Conservation (phyloP, 92 coral and sea anemone species). For the Siderastrea radians region DNA sequence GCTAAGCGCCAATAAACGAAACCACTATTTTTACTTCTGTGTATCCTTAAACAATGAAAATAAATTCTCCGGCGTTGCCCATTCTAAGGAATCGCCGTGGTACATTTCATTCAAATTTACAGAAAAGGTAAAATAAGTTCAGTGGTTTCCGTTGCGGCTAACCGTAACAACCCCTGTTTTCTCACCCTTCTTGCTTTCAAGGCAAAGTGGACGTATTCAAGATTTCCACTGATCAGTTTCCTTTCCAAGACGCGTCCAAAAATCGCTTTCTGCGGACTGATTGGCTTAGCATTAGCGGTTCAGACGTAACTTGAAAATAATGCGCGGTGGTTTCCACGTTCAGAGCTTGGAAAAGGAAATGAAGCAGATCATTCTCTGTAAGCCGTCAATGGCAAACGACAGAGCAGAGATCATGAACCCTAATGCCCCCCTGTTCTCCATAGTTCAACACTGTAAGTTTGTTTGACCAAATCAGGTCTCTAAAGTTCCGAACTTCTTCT, state of each 20-base stretch:
- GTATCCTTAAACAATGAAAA: constrained; percentile 23
- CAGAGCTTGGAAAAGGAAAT: constrained; percentile 6
- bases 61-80: constrained; percentile 16
- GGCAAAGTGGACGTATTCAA: constrained; percentile 32
- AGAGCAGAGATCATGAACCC: constrained; percentile 34
- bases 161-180: constrained; percentile 9
- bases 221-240: not conserved
- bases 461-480: constrained; percentile 20
- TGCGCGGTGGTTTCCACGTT: constrained; percentile 14
- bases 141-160: constrained; percentile 16
- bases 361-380: constrained; percentile 25
- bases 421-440: constrained; percentile 11
- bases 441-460: constrained; percentile 16
- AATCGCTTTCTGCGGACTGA: constrained; percentile 22
- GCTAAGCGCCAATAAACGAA: too few species aligned
- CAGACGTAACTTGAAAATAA: constrained; percentile 26
- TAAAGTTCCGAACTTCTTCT: too few species aligned
- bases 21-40: too few species aligned
- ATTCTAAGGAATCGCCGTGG: constrained; percentile 24
- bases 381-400: constrained; percentile 20
- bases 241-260: constrained; percentile 19
- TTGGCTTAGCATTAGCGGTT: constrained; percentile 25
- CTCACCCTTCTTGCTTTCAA: constrained; percentile 19
- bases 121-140: constrained; percentile 30
- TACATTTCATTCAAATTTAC: constrained; percentile 19